A percentile compares a stretch with the other conserved stretches of the same genome.
phyloP scores from a whole-genome alignment of 2,113 vertebrate species.

The Thunnus maccoyii region DNA sequence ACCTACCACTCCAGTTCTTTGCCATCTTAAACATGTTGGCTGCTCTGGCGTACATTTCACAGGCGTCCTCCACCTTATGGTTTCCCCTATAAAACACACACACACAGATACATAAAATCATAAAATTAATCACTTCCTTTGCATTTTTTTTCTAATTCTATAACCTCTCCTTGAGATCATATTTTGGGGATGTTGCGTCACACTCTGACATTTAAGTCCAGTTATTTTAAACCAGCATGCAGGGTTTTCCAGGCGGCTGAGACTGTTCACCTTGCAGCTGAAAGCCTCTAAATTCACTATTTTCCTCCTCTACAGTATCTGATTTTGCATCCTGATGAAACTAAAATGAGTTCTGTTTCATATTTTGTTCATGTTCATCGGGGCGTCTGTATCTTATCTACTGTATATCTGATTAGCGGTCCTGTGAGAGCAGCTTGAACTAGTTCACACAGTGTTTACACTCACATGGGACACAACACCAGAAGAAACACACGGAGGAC shows the following conservation, averaged over 20 bases:
- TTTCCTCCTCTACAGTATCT: not conserved
- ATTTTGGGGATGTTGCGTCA: too few relatives aligned
- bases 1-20: slow-evolving; percentile 97
- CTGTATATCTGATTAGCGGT: too few relatives aligned
- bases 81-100: slow-evolving; percentile 88
- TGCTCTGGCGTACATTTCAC: slow-evolving; percentile 98
- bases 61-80: slow-evolving; percentile 96
- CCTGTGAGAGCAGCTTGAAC: slow-evolving; percentile 7
- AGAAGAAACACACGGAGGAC: not conserved
- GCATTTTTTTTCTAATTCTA: not conserved
- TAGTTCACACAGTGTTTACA: slow-evolving; percentile 31
- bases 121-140: accelerated
- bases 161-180: too few relatives aligned
- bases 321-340: not conserved
- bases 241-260: not conserved
- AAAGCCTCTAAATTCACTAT: not conserved
- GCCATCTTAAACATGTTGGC: slow-evolving; percentile 99
- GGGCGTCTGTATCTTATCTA: not conserved
- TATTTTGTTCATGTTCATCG: not conserved
- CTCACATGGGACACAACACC: not conserved
- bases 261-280: not conserved
- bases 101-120: not conserved
- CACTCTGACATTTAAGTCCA: too few relatives aligned
- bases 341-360: not conserved
- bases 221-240: not conserved